Evolutionary conservation across 92 coral and sea anemone species (phyloP), one percentile per base, ranked within the genome.

Genomic region (Epizoanthus ramosus): DNA sequence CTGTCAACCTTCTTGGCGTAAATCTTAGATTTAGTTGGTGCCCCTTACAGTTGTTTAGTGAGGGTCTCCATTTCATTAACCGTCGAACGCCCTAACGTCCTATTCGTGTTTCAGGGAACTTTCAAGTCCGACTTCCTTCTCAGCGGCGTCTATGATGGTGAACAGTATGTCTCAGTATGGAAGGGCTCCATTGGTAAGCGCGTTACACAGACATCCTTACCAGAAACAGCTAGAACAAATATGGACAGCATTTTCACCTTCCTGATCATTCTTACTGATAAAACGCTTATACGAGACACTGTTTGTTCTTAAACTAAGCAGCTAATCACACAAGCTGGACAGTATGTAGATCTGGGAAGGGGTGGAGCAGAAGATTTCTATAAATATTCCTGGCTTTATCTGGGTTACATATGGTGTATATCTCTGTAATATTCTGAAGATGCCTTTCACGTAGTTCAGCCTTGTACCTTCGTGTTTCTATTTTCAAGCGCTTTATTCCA

Each of bases 151-250:
- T 4, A 87, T 85, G 56, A 90, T 93, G 92, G 90, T 92, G 10
- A 85, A 83, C 58, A 89, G 87, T 58, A 90, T 91, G 89, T 71
- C 92, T 14, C 94, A 92, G n/a, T 93, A 88, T 68, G 94, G 94
- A 53, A 79, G 98, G 82, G 41, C 94, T 8, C 88, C 94, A 2
- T 45, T 93, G 93, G 98, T 93, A 93, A 61, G 93, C 80, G 52
- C 82, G 58, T 45, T 77, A 22, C 66, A 39, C 41, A 52, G 70
- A 21, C 82, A 77, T 17, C 82, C 82, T 22, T 77, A 77, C 82
- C 82, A 77, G 71, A 77, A 77, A 77, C 82, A 77, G 22, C 82
- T 77, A 77, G 82, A 77, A 52, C 82, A 77, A 77, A 77, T 77
- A 43, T 77, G 82, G 82, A 77, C 82, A 56, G 82, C 71, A 35